Base-by-base conservation (phyloP, 1,140 invertebrate genomes). In the Macrobrachium nipponense region DNA sequence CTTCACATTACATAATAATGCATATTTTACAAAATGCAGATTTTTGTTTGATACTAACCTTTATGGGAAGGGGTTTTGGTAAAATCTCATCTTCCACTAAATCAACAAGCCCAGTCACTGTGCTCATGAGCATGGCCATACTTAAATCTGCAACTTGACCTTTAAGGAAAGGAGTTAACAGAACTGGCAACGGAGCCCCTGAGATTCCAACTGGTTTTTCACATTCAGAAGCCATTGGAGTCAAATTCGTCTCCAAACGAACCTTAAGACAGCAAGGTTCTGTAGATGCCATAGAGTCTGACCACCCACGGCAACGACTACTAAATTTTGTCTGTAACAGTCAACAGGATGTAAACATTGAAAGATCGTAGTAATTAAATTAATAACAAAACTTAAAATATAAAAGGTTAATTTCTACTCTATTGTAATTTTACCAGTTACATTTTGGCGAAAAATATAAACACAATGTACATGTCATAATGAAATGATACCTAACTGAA, bases 11-110 rank as follows among this genome's bases (percentile, higher is more conserved):
- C 73, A 76, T 12, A 58, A 23, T 18, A 79, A 70, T 80, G 18
- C 44, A 80, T 17, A 36, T n/a, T 10, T 61, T 20, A 76, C 11
- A 20, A 18, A 15, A 64, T 62, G 62, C 36, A 61, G 14, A 23
- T 60, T 61, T 27, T n/a, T n/a, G 17, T 18, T 11, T 14, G 64
- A n/a, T 90, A 90, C 44, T 23, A 90, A 97, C 94, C 91, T 96
- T 93, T 87, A 97, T 92, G 2, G 96, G 96, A 91, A 97, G 93
- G 0, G 95, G 95, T 86, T 94, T 93, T 1, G 94, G 93, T 58
- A 96, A 92, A 58, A 96, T 93, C 92, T 97, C 96, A 92, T 98
- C 96, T 90, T 97, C 96, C 7, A 95, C 92, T 70, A 98, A 93
- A 90, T 97, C 96, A 0, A 94, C 92, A 0, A 98, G 90, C 11